phyloP scores from a whole-genome alignment of 2,888 invertebrate genomes.

The Heterodera filipjevi region DNA sequence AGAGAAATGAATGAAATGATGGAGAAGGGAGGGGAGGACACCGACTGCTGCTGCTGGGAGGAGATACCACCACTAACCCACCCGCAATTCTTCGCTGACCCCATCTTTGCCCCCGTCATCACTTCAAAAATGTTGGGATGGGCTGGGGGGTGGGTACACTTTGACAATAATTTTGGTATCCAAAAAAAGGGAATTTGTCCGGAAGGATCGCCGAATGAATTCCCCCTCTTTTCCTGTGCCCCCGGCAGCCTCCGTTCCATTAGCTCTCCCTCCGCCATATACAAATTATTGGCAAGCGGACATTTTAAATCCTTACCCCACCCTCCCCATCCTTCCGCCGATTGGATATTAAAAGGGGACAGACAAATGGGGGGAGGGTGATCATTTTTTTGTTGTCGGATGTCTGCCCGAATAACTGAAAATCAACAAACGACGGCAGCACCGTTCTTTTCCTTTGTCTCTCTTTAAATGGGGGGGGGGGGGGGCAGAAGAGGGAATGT shows the following conservation, averaged over 20 bases:
- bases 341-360: neutral
- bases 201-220: neutral
- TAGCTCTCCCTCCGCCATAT: neutral
- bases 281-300: neutral
- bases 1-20: no score
- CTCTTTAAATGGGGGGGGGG: neutral
- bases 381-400: conserved; percentile 5
- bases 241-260: neutral
- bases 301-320: neutral
- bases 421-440: neutral
- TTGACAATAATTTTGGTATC: neutral
- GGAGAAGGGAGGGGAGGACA: neutral
- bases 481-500: neutral
- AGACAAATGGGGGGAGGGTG: neutral
- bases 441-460: neutral
- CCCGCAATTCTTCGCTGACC: conserved; percentile 4
- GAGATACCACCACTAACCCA: neutral
- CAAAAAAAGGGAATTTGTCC: neutral
- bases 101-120: neutral
- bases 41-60: neutral
- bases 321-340: neutral
- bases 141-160: neutral
- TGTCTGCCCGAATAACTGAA: neutral
- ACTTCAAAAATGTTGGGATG: neutral
- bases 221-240: neutral